Evolutionary conservation across 2,888 invertebrate genomes (phyloP), one percentile per base, ranked within the genome.

Genomic region (Ectemnius cavifrons): DNA sequence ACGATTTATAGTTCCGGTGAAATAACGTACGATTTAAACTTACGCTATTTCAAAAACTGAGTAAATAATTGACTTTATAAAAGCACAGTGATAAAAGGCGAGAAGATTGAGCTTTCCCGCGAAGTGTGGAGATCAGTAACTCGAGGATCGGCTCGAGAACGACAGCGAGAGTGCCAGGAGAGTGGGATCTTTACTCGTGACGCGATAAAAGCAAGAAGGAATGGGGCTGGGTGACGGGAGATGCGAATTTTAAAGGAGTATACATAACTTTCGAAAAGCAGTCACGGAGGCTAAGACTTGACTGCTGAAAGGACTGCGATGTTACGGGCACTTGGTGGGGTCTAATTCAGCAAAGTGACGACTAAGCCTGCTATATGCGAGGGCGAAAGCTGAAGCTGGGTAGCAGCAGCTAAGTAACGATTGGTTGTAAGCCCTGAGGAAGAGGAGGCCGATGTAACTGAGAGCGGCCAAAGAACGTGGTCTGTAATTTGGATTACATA

Each of bases 271-370:
- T 69, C 67, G 60, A 62, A 59, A 71, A 66, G 66, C 74, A 73
- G 63, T 58, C 66, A 66, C 47, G 65, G 66, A 72, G 62, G 75
- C 70, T 73, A 71, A 73, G 73, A 73, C 70, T 71, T 60, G 72
- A 58, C 58, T 60, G 66, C 4, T 64, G 81, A 74, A 81, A 73
- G 67, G 65, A 69, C 68, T 69, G 57, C 58, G 68, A 65, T 73
- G 75, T 75, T 75, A 79, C 71, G 77, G 70, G 70, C 65, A 72
- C 77, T 81, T 73, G 71, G 78, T 75, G 81, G 79, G 82, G 85
- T 87, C 84, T 88, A 89, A 89, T 89, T 88, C 85, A 83, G 84
- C 82, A 87, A 87, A 89, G 86, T 89, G 88, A 87, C 80, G 84
- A 80, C 84, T 89, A 88, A 89, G 84, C 86, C 88, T 86, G 85